A percentile compares a stretch with the other conserved stretches of the same genome.
These are phyloP conservation scores for Patagioenas fasciata DNA, from an alignment of 2,113 vertebrate species.

Conservation along the genomic window DNA sequence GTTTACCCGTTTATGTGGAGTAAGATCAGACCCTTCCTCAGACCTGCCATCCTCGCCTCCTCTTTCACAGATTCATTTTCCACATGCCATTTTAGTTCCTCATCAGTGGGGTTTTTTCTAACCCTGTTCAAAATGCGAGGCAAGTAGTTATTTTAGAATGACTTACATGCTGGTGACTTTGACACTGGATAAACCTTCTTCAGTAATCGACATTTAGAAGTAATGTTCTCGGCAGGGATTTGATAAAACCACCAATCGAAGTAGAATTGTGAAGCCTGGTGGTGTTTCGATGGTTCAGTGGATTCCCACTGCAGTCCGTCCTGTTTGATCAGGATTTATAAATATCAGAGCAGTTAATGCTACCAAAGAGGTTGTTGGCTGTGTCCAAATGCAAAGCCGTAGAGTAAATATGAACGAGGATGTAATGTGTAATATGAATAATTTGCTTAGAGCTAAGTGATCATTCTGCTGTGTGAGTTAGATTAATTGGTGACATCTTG, in stretches of 20 bases:
- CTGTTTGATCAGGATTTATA: conserved; percentile 37
- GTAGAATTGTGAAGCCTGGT: not conserved
- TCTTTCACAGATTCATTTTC: not conserved
- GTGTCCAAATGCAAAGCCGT: conserved; percentile 1
- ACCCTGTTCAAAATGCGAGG: not conserved
- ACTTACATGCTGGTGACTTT: not conserved
- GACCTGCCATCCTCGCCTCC: fast-evolving
- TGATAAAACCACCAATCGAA: not conserved
- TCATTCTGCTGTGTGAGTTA: not conserved
- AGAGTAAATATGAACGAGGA: conserved; percentile 7
- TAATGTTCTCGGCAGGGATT: not conserved
- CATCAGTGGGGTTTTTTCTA: not conserved
- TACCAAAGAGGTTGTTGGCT: not conserved
- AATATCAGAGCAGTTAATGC: conserved; percentile 11
- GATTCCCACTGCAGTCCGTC: not conserved
- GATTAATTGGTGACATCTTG: conserved; percentile 40
- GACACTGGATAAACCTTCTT: not conserved
- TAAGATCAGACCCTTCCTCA: not conserved
- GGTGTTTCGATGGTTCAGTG: conserved; percentile 10
- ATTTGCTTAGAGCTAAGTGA: conserved; percentile 2
- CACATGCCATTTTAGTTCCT: not conserved
- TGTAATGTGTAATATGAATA: not conserved
- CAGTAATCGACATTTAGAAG: conserved; percentile 1
- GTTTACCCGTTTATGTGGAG: not conserved
- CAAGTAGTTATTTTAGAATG: not conserved